These are phyloP conservation scores for Hydrozoanthus tunicans DNA, from an alignment of 64 coral and sea anemone species.

Conservation along the genomic window DNA sequence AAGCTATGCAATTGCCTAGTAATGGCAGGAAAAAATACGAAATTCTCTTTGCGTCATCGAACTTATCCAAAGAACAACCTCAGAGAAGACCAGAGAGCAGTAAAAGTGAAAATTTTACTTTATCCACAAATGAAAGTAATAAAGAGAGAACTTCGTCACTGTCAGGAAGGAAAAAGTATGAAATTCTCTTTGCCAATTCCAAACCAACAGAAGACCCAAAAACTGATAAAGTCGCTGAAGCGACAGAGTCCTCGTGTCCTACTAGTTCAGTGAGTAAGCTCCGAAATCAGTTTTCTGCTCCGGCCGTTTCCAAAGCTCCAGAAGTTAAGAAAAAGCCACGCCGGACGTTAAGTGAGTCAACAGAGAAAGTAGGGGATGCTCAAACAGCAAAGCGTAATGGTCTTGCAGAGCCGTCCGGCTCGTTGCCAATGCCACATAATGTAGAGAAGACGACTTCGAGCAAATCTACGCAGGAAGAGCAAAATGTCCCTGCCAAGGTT, in stretches of 20 bases:
- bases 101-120: not conserved
- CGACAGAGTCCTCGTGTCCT: not conserved
- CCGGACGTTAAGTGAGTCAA: not conserved
- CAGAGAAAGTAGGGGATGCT: constrained; percentile 5
- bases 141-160: constrained; percentile 9
- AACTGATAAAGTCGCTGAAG: not conserved
- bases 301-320: not conserved
- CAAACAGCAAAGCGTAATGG: not conserved
- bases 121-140: not conserved
- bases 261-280: constrained; percentile 44
- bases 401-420: not conserved
- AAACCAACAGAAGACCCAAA: constrained; percentile 38
- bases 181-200: constrained; percentile 53
- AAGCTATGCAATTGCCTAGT: not conserved
- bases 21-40: constrained; percentile 60
- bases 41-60: constrained; percentile 63
- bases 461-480: not conserved
- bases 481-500: not conserved
- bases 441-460: not conserved
- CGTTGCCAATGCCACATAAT: not conserved
- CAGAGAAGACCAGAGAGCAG: not conserved
- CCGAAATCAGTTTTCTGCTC: constrained; percentile 46
- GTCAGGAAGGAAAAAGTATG: constrained; percentile 54
- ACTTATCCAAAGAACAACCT: constrained; percentile 30
- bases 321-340: constrained; percentile 24